Evolutionary conservation across 2,888 invertebrate genomes (phyloP).

Genomic region (Anoncus sp.): DNA sequence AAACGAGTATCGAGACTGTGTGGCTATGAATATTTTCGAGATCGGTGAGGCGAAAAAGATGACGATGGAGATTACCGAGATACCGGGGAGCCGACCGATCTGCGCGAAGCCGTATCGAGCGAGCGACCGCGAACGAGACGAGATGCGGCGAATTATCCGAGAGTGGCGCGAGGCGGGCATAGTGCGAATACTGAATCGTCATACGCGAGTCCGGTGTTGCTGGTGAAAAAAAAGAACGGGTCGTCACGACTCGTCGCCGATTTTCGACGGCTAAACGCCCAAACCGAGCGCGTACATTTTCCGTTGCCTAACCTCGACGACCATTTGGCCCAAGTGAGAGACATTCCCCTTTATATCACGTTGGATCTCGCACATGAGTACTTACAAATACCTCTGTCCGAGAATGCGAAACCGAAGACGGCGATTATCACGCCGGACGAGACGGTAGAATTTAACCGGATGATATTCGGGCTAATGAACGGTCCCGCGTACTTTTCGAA

Average conservation of each 20-base stretch:
- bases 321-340: background rate
- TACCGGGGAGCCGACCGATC: constrained; percentile 12
- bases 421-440: constrained; percentile 61
- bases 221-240: constrained; percentile 53
- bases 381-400: constrained; percentile 25
- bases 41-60: constrained; percentile 3
- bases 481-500: background rate
- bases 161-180: constrained; percentile 44
- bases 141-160: constrained; percentile 31
- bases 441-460: constrained; percentile 26
- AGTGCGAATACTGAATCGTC: constrained; percentile 37
- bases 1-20: constrained; percentile 33
- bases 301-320: too few relatives aligned
- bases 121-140: constrained; percentile 17
- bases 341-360: constrained; percentile 10
- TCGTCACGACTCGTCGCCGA: constrained; percentile 51
- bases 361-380: constrained; percentile 42
- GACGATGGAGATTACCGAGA: constrained; percentile 21
- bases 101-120: constrained; percentile 31
- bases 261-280: constrained; percentile 31
- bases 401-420: constrained; percentile 40
- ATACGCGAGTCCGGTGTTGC: constrained; percentile 58
- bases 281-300: constrained; percentile 9
- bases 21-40: constrained; percentile 28
- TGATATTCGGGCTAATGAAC: constrained; percentile 57